Evolutionary conservation across 2,113 vertebrate species (phyloP), one percentile per base, ranked within the genome.

Genomic region (Phoenicopterus ruber): DNA sequence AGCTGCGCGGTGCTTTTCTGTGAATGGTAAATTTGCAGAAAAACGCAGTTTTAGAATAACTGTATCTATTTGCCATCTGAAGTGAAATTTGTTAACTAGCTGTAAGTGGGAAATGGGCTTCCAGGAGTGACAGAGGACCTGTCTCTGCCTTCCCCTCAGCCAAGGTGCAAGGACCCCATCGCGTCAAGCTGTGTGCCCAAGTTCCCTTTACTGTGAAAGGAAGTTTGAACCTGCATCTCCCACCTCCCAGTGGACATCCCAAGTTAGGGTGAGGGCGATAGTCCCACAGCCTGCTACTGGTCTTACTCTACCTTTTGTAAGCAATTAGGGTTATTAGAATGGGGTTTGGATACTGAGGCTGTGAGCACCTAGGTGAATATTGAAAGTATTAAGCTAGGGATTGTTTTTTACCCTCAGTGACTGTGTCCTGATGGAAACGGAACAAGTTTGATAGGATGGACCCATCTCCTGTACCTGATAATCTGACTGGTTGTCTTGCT

Each of bases 181-280:
- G 0, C n/a, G 25, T 69, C 52, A 46, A 74, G 44, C 32, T n/a
- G 32, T 20, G 34, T 10, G 31, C n/a, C 74, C 19, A 22, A 10
- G 34, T 67, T 47, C 7, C 13, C 47, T 40, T 46, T 20, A 6
- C 28, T 76, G 52, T 7, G 14, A 72, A 91, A 46, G 11, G n/a
- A 67, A 17, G 32, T 21, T 66, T 67, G 74, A 85, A 67, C 12
- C 36, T 42, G 22, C 29, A 22, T 9, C 47, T 13, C 42, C n/a
- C 34, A 28, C 52, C 42, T 42, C 26, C 10, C 58, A 4, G 25
- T 17, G 40, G 8, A 15, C 55, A 9, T 38, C 42, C 31, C 26
- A 62, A 12, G 9, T 62, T 50, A 49, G 5, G 5, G 44, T 16
- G 9, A n/a, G 9, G 2, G 19, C 0, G 2, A 12, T 19, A 72